Base-by-base conservation (phyloP, 2,888 invertebrate genomes). In the Trissolcus brochymenae region DNA sequence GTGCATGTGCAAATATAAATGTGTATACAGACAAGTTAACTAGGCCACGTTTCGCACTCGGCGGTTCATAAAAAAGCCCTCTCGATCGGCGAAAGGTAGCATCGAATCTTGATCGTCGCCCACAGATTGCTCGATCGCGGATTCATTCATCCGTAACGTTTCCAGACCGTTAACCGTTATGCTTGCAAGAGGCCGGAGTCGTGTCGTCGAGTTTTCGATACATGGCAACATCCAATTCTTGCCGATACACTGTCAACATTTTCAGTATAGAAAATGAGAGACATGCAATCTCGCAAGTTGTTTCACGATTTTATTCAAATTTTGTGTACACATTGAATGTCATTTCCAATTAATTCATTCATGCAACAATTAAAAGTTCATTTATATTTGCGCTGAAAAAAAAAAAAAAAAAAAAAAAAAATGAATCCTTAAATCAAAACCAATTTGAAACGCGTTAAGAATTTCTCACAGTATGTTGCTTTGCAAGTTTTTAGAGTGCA, bases 141-240 rank as follows among this genome's bases (percentile, higher is more conserved):
- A 72, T 70, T 73, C 79, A 79, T 80, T 82, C 83, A 83, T 81
- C 83, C 80, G 82, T 81, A 76, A 80, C 80, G 81, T 82, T 83
- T 82, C 80, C 81, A 81, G 76, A 79, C 81, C 74, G 81, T 82
- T 80, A 81, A 81, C 78, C 81, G 79, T 81, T 80, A 79, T 80
- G 79, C 74, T 75, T 70, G 76, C 68, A 56, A 70, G 74, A 77
- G 70, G 54, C 79, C 79, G 77, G 71, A 78, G 73, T 73, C 65
- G 59, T 70, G 71, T 74, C 79, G 65, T 72, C 35, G 35, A 35
- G 35, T 35, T 35, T 35, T 35, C 35, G 35, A 35, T 35, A 35
- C 35, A 35, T 35, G 35, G 35, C 35, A 35, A 35, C 35, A 35
- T 35, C 35, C 35, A 35, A 35, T 35, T 49, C 17, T 35, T 11